Evolutionary conservation across 2,888 invertebrate species (phyloP).

Genomic region (Macrosiphum euphorbiae): DNA sequence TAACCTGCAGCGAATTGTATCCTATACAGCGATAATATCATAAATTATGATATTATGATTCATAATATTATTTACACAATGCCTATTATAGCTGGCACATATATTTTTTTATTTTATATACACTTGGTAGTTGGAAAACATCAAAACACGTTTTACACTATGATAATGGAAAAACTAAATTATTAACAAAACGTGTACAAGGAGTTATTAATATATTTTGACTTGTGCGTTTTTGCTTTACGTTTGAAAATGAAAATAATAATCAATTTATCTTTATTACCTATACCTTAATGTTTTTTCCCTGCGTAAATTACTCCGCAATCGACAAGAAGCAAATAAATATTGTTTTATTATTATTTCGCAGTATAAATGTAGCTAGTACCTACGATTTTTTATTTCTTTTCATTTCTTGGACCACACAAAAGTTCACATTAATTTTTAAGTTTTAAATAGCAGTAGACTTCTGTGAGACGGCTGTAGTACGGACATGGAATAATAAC

Average conservation of each 20-base stretch:
- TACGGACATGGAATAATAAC: constrained; percentile 1
- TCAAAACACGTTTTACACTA: background rate
- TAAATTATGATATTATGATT: no score
- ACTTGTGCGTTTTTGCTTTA: background rate
- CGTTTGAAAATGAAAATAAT: background rate
- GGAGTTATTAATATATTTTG: background rate
- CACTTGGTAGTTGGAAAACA: background rate
- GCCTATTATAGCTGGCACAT: background rate
- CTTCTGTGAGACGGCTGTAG: background rate
- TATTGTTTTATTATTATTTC: constrained; percentile 19
- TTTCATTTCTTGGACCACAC: background rate
- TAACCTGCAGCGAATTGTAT: background rate
- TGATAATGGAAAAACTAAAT: background rate
- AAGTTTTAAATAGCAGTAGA: background rate
- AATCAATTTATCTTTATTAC: constrained; percentile 8
- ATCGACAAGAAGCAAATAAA: background rate
- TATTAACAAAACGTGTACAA: background rate
- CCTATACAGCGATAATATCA: background rate
- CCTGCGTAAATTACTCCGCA: background rate
- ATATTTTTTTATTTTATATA: background rate
- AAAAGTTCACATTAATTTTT: background rate
- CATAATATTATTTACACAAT: background rate
- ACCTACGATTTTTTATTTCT: background rate
- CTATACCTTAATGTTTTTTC: background rate
- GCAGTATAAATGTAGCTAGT: background rate